Conservation (phyloP, 2,797 vertebrate genomes). For the Gallinago stenura region DNA sequence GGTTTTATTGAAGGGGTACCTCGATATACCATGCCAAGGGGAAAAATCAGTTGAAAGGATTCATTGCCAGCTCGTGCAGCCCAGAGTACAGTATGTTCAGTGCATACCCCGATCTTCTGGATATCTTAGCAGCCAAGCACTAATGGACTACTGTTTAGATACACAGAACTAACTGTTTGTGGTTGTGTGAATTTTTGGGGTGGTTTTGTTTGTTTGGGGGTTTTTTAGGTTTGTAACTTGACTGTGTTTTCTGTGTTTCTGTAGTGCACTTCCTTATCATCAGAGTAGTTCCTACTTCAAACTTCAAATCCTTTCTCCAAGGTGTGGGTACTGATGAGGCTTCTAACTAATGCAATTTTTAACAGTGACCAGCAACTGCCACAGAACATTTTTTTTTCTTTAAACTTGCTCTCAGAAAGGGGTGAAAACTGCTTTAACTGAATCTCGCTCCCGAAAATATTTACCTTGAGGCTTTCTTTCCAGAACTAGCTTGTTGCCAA, state of each 20-base stretch:
- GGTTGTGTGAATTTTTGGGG: not conserved
- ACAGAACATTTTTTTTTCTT: not conserved
- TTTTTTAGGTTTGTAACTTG: not conserved
- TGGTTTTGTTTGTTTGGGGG: not conserved
- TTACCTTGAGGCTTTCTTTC: not conserved
- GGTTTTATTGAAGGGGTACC: not conserved
- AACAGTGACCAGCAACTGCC: not conserved
- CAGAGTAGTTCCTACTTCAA: not conserved
- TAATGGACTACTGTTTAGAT: not conserved
- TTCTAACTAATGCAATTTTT: not conserved
- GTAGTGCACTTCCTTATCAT: not conserved
- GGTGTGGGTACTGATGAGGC: not conserved
- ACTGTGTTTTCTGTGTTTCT: not conserved
- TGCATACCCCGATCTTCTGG: not conserved
- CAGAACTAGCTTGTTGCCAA: not conserved
- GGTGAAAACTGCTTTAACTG: not conserved
- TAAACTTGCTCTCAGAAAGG: not conserved
- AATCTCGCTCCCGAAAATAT: not conserved
- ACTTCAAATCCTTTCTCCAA: not conserved
- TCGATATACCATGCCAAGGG: not conserved
- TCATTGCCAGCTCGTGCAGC: fast-evolving
- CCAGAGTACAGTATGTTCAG: not conserved
- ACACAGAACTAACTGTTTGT: not conserved
- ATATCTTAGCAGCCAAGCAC: not conserved
- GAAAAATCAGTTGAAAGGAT: not conserved